Conservation (phyloP, 2,113 vertebrate species). For the Monopterus albus region DNA sequence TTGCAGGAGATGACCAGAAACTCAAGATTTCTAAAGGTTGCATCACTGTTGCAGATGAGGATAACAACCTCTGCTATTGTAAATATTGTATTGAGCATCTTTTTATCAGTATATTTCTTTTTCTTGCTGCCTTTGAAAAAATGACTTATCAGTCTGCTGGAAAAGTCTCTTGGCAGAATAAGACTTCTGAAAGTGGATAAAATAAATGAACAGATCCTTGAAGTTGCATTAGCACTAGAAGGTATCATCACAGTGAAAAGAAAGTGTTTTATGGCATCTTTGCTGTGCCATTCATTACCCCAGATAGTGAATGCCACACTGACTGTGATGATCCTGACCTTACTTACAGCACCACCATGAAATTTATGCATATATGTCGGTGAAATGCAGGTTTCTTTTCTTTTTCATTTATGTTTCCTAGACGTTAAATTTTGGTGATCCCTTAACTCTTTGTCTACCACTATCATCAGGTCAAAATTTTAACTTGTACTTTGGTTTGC, state of each 20-base stretch:
- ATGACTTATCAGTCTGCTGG: background rate
- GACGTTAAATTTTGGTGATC: no score
- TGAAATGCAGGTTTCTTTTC: no score
- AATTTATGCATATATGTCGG: no score
- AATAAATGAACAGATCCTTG: constrained; percentile 7
- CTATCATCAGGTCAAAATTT: no score
- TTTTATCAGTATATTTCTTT: constrained; percentile 20
- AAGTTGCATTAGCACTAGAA: background rate
- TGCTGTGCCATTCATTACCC: no score
- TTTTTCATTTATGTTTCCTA: no score
- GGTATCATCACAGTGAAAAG: background rate
- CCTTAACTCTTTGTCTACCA: no score
- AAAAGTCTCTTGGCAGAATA: background rate
- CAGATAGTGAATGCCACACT: no score
- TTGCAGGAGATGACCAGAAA: background rate
- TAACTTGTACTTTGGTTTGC: no score
- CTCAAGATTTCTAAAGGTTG: constrained; percentile 33
- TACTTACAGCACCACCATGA: no score
- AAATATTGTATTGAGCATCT: constrained; percentile 15
- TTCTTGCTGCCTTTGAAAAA: constrained; percentile 22
- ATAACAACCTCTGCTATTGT: constrained; percentile 4
- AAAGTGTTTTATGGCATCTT: no score
- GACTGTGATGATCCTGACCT: no score
- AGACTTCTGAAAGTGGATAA: background rate
- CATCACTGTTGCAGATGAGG: constrained; percentile 21